phyloP scores from a whole-genome alignment of 2,797 vertebrate genomes.

The Thripadectes ignobilis region DNA sequence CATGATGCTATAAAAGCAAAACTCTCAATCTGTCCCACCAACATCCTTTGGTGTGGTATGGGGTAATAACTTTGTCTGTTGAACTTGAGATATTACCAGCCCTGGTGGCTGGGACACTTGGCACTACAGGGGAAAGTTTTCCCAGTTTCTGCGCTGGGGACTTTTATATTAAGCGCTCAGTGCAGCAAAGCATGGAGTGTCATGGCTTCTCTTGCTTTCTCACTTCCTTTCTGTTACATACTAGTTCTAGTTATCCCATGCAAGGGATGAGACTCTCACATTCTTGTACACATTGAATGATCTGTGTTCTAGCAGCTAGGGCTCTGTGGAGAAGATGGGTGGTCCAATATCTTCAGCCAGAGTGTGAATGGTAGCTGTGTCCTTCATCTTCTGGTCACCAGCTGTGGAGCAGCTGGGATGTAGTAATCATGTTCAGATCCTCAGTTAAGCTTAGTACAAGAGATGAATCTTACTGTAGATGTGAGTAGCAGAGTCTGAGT shows the following conservation, averaged over 20 bases:
- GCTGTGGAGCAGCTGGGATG: not conserved
- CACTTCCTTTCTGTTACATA: not conserved
- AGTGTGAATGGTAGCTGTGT: not conserved
- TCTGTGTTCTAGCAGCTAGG: not conserved
- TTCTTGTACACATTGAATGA: rapidly evolving
- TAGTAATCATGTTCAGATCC: not conserved
- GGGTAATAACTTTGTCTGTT: not conserved
- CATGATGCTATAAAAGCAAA: not conserved
- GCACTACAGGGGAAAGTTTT: not conserved
- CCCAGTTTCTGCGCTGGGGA: not conserved
- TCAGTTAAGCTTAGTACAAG: not conserved
- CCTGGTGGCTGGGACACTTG: not conserved
- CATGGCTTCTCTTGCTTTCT: rapidly evolving
- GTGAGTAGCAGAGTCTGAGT: not conserved
- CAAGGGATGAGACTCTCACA: rapidly evolving
- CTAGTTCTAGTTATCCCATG: not conserved
- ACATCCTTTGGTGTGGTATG: rapidly evolving
- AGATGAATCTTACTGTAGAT: not conserved
- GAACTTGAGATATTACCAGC: not conserved
- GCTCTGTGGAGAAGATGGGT: not conserved
- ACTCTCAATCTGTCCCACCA: not conserved
- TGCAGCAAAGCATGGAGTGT: not conserved
- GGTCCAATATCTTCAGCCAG: not conserved
- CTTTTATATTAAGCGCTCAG: not conserved
- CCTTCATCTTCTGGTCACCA: not conserved